These are phyloP conservation scores for Sciurus carolinensis DNA, from an alignment of 2,797 vertebrate species.

Conservation along the genomic window DNA sequence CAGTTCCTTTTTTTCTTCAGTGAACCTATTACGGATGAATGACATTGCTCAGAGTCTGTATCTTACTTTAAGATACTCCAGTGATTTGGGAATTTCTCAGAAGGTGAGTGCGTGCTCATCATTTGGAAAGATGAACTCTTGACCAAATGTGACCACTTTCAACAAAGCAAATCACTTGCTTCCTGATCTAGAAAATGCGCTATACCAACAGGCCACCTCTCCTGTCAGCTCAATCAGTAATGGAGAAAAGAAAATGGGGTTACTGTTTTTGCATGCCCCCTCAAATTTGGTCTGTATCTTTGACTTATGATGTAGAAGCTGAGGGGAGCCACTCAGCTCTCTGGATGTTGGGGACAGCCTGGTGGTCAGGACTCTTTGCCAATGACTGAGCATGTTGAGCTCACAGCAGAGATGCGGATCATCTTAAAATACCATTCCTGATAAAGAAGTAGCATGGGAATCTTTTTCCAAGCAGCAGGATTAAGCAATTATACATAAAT, in stretches of 20 bases:
- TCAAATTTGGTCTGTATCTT: neutral
- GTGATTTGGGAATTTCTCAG: neutral
- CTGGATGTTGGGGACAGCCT: neutral
- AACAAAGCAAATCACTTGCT: neutral
- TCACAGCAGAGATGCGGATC: neutral
- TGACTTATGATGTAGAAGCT: neutral
- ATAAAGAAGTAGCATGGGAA: neutral
- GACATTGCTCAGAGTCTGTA: neutral
- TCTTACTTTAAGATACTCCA: conserved; percentile 6
- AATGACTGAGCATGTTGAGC: neutral
- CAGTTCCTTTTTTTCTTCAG: conserved; percentile 69
- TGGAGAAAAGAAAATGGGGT: neutral
- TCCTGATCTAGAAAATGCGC: neutral
- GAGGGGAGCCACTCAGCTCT: accelerated
- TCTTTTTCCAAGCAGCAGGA: neutral
- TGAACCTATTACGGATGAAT: conserved; percentile 78
- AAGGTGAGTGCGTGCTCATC: neutral
- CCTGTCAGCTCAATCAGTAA: neutral
- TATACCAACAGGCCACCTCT: neutral
- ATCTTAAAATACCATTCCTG: neutral
- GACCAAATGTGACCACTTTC: neutral
- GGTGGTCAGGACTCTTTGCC: neutral
- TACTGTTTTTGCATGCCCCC: neutral
- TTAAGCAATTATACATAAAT: neutral
- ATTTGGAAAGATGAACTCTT: neutral